These are phyloP conservation scores for Lytechinus variegatus DNA, from an alignment of 35 echinoderm and acorn worm species.

Conservation along the genomic window DNA sequence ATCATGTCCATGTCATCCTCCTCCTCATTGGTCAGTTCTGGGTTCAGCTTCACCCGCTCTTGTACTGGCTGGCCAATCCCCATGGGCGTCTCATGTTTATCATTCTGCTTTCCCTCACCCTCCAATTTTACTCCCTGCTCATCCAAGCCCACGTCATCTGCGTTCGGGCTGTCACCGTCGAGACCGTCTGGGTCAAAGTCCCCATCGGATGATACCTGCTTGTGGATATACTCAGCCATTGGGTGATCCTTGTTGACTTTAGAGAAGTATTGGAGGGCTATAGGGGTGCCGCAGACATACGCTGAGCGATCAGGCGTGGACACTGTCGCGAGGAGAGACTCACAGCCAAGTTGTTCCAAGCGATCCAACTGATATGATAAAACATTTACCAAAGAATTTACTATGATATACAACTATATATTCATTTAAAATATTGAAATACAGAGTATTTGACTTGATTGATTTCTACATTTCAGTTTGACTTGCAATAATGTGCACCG, in stretches of 20 bases:
- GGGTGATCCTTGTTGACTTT: constrained; percentile 71
- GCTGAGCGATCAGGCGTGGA: constrained; percentile 67
- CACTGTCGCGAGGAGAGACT: constrained; percentile 75
- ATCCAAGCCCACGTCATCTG: constrained; percentile 3
- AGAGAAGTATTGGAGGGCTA: constrained; percentile 81
- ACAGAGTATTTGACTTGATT: too few relatives aligned
- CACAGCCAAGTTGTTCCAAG: constrained; percentile 73
- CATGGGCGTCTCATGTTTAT: background rate
- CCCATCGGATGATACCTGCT: constrained; percentile 1
- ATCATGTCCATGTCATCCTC: constrained; percentile 43
- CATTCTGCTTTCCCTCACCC: background rate
- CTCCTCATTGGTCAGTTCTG: constrained; percentile 27
- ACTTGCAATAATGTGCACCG: too few relatives aligned
- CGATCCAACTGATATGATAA: constrained; percentile 64
- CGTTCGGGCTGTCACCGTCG: background rate
- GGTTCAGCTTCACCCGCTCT: background rate
- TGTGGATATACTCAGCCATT: constrained; percentile 77
- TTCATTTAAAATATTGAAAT: too few relatives aligned
- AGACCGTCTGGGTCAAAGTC: background rate
- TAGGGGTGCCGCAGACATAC: constrained; percentile 75
- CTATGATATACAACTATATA: too few relatives aligned
- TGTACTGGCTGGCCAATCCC: background rate
- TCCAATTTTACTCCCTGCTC: background rate
- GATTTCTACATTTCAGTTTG: too few relatives aligned
- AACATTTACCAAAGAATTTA: too few relatives aligned